Percentiles rank a stretch among this genome's conserved stretches.
phyloP scores from a whole-genome alignment of 2,797 vertebrate species.

The Onychomys arenicola region DNA sequence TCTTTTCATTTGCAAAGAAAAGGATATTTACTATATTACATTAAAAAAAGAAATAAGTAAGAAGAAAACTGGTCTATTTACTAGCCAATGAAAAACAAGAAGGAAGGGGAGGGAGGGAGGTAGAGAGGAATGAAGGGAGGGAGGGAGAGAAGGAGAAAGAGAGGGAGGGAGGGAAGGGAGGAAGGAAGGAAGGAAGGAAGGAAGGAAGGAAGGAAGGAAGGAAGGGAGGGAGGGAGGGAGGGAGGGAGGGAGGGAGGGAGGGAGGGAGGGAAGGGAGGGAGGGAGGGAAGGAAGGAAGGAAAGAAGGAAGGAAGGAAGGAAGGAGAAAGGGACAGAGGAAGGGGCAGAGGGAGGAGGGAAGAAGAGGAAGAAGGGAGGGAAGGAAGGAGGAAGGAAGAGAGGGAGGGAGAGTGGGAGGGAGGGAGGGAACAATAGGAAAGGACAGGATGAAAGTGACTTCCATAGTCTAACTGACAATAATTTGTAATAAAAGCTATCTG shows the following conservation, averaged over 20 bases:
- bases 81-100: not conserved
- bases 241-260: no score
- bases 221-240: no score
- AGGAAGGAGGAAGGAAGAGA: not conserved
- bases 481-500: not conserved
- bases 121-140: no score
- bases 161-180: not conserved
- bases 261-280: not conserved
- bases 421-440: not conserved
- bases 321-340: no score
- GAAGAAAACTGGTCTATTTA: not conserved
- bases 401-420: rapidly evolving
- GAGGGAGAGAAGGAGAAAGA: no score
- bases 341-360: no score
- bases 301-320: not conserved
- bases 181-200: no score
- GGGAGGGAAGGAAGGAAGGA: no score
- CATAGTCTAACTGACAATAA: not conserved
- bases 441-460: not conserved
- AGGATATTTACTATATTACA: not conserved
- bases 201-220: rapidly evolving
- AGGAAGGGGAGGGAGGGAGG: not conserved
- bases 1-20: constrained; percentile 21
- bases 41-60: not conserved
- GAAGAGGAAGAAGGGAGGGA: not conserved